Conservation (phyloP, 2,113 vertebrate species). For the Oxyura jamaicensis region DNA sequence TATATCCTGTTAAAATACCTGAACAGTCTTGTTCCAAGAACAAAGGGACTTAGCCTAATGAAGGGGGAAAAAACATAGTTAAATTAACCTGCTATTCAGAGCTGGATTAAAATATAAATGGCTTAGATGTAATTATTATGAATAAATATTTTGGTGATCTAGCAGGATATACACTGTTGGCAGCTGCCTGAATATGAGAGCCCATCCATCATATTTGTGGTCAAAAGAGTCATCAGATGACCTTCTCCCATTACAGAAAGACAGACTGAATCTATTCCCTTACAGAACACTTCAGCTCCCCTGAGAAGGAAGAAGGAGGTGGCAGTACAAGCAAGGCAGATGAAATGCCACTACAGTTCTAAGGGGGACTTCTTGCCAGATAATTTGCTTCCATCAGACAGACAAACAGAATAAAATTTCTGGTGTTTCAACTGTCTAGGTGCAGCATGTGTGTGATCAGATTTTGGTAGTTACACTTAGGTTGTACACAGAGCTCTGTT, state of each 20-base stretch:
- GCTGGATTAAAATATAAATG: neutral
- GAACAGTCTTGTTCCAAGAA: neutral
- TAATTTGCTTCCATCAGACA: neutral
- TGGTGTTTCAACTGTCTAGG: neutral
- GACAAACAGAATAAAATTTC: neutral
- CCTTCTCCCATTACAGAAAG: neutral
- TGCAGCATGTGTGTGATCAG: accelerated
- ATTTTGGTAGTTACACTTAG: neutral
- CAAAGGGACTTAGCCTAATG: neutral
- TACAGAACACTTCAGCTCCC: neutral
- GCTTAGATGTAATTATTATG: neutral
- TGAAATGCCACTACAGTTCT: neutral
- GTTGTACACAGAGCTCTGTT: neutral
- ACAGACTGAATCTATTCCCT: neutral
- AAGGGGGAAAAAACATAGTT: neutral
- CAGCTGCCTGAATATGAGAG: neutral
- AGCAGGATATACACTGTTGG: neutral
- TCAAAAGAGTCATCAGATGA: neutral
- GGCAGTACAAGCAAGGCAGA: neutral
- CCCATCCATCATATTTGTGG: accelerated
- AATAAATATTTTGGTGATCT: neutral
- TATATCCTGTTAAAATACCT: neutral
- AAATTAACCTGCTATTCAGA: neutral
- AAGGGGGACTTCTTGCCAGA: neutral
- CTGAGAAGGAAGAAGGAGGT: neutral